Evolutionary conservation across 2,888 invertebrate species (phyloP), one percentile per base, ranked within the genome.

Genomic region (Polydrusus tereticollis): DNA sequence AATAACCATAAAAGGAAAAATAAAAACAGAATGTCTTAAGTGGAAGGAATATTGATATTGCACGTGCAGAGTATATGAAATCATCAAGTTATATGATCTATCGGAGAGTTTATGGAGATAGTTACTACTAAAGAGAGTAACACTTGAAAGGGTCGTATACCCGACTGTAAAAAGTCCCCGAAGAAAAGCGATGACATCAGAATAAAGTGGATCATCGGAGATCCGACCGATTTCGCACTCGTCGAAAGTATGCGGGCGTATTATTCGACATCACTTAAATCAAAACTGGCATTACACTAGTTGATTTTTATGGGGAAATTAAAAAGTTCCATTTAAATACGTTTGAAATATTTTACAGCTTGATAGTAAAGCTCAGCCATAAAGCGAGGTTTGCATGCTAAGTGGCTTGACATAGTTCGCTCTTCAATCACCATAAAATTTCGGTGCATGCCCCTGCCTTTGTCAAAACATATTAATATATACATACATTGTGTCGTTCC

Each of bases 291-390:
- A 81, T 82, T 81, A 82, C 83, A 83, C 81, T 83, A 83, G 83
- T 80, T 82, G 83, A 83, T 83, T 82, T 82, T 84, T 83, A 84
- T 80, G 83, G 79, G 78, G 81, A 82, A 83, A 83, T 83, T 83
- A 83, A 84, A 83, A 84, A 83, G 82, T 82, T 83, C 82, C 83
- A 82, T 84, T 83, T 83, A 83, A 83, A 84, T 83, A 83, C 82
- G 80, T 83, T 83, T 80, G 78, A 81, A 83, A 83, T 83, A 81
- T 82, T 83, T 83, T 83, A 84, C 79, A 81, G 80, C 78, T 77
- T 77, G 80, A 83, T 81, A 81, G 81, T 84, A 83, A 84, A 84
- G 80, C 79, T 76, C 79, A 79, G 80, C 81, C 82, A 81, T 83
- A 84, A 84, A 83, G 77, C 77, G 66, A 78, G 79, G 80, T 81